These are phyloP conservation scores for Elachura formosa DNA, from an alignment of 2,113 vertebrate genomes.

Conservation along the genomic window DNA sequence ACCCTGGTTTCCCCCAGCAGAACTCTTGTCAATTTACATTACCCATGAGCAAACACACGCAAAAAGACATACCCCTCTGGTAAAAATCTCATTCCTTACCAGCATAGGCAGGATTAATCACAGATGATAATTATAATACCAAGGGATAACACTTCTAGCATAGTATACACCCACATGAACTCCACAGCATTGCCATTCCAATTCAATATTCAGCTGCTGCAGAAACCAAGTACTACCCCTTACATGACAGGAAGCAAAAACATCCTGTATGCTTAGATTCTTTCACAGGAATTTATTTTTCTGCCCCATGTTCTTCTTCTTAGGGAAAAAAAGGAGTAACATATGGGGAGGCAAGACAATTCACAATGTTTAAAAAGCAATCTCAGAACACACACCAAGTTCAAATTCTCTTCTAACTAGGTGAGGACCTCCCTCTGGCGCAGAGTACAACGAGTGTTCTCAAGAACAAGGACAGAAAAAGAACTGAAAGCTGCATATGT, in stretches of 20 bases:
- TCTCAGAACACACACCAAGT: background rate
- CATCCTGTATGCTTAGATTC: background rate
- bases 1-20: background rate
- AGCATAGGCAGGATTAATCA: constrained; percentile 40
- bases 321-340: background rate
- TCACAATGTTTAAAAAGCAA: background rate
- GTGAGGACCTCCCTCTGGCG: background rate
- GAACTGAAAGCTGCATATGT: background rate
- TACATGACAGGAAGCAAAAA: background rate
- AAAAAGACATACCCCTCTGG: background rate
- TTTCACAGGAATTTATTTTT: background rate
- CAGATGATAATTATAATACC: constrained; percentile 43
- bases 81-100: constrained; percentile 10
- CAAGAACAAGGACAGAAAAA: background rate
- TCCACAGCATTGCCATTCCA: constrained; percentile 22
- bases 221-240: background rate
- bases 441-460: background rate
- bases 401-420: background rate
- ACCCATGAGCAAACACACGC: background rate
- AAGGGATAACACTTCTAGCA: constrained; percentile 29
- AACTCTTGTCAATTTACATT: background rate
- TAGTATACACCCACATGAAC: constrained; percentile 27
- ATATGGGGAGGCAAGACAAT: background rate
- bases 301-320: background rate
- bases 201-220: constrained; percentile 2